A percentile compares a stretch with the other conserved stretches of the same genome.
These are phyloP conservation scores for Phoebastria nigripes DNA, from an alignment of 2,797 vertebrate species.

Conservation along the genomic window DNA sequence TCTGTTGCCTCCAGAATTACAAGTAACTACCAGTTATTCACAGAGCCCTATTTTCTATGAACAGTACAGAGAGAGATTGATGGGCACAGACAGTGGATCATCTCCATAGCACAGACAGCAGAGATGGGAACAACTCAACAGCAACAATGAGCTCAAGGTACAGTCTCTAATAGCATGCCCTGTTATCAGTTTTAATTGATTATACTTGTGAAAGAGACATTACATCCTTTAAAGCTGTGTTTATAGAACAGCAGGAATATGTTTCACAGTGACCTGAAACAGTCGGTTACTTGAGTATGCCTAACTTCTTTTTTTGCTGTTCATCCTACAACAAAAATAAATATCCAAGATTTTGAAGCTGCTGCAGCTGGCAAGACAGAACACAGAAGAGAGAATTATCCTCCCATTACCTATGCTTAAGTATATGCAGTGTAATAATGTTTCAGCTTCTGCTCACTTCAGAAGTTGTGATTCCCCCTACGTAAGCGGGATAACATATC, in stretches of 20 bases:
- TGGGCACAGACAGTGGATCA: neutral
- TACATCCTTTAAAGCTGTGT: neutral
- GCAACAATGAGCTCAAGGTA: neutral
- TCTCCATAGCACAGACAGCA: neutral
- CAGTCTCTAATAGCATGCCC: neutral
- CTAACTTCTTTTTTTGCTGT: neutral
- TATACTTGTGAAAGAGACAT: neutral
- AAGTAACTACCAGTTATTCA: neutral
- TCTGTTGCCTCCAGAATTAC: neutral
- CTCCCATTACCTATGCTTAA: neutral
- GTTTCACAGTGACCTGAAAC: neutral
- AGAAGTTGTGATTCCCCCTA: neutral
- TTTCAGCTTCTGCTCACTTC: constrained; percentile 4
- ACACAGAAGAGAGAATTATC: neutral
- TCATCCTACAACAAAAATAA: neutral
- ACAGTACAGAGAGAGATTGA: neutral
- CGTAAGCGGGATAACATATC: neutral
- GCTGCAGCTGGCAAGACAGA: neutral
- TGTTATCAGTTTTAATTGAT: neutral
- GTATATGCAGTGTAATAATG: neutral
- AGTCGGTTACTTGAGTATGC: neutral
- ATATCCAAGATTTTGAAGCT: neutral
- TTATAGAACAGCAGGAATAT: neutral
- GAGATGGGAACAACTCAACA: neutral
- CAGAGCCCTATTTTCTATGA: neutral